Evolutionary conservation across 2,888 invertebrate species (phyloP).

Genomic region (Phorcus lineatus): DNA sequence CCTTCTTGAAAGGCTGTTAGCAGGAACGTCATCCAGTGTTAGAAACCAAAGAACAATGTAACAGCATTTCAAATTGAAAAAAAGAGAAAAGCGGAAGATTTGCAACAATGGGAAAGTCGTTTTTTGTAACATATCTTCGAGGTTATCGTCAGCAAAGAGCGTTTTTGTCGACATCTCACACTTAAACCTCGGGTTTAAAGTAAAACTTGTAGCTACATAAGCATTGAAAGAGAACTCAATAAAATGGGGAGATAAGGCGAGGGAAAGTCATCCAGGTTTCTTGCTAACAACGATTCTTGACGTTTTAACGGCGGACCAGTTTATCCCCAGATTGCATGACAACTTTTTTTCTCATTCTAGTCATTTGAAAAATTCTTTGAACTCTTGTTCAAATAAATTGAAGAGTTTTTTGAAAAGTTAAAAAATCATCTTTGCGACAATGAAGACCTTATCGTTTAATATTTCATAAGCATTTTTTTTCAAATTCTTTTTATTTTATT

Average conservation of each 20-base stretch:
- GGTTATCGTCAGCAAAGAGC: not conserved
- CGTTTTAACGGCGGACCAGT: not conserved
- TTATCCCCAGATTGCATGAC: not conserved
- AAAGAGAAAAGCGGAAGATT: not conserved
- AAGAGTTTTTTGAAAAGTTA: too few relatives aligned
- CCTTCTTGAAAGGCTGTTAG: too few relatives aligned
- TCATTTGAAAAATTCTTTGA: too few relatives aligned
- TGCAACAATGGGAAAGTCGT: not conserved
- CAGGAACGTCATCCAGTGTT: not conserved
- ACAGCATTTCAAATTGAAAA: not conserved
- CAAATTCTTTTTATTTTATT: too few relatives aligned
- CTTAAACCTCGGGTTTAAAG: constrained; percentile 1
- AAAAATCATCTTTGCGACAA: too few relatives aligned
- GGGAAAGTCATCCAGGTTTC: not conserved
- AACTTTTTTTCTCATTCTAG: not conserved
- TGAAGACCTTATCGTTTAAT: too few relatives aligned
- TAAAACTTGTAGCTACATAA: not conserved
- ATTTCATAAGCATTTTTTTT: too few relatives aligned
- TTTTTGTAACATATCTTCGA: not conserved
- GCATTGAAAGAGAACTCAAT: constrained; percentile 9
- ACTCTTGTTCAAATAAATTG: too few relatives aligned
- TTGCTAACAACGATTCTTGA: not conserved
- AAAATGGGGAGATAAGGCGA: not conserved
- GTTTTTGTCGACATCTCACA: not conserved
- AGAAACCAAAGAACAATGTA: constrained; percentile 5